Conservation (phyloP, 23 tunicate species). For the Styela clava region DNA sequence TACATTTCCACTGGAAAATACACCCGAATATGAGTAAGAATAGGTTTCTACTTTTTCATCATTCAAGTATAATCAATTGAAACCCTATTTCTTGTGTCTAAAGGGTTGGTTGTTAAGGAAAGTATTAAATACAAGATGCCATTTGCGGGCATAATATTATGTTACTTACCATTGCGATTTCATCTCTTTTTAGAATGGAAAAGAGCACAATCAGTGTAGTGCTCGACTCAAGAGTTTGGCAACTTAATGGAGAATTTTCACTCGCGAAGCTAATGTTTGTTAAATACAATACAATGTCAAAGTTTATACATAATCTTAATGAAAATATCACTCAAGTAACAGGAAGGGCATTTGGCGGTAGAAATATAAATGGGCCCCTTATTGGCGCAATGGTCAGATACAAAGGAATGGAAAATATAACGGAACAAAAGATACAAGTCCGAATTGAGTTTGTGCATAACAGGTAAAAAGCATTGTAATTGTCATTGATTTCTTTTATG, state of each 20-base stretch:
- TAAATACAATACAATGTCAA: slow-evolving; percentile 41
- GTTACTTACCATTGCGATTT: slow-evolving; percentile 1
- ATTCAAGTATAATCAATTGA: no score
- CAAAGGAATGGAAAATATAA: slow-evolving; percentile 14
- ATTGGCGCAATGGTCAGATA: slow-evolving; percentile 45
- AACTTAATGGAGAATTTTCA: neutral
- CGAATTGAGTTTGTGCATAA: slow-evolving; percentile 55
- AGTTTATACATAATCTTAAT: slow-evolving; percentile 28
- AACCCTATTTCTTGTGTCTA: neutral
- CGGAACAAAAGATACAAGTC: slow-evolving; percentile 28
- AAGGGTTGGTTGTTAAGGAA: no score
- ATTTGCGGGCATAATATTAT: no score
- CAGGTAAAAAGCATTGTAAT: slow-evolving; percentile 59
- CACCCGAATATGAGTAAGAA: slow-evolving; percentile 24
- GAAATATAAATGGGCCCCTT: slow-evolving; percentile 69
- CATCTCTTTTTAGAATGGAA: slow-evolving; percentile 24
- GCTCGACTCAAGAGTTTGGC: slow-evolving; percentile 1
- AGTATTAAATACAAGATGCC: no score
- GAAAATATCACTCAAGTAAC: slow-evolving; percentile 20
- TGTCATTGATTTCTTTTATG: no score
- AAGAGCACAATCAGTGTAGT: slow-evolving; percentile 4
- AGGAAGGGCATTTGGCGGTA: slow-evolving; percentile 40
- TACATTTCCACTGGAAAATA: neutral
- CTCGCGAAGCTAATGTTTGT: slow-evolving; percentile 38
- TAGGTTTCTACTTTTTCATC: no score